These are phyloP conservation scores for Pholis gunnellus DNA, from an alignment of 2,113 vertebrate species.

Conservation along the genomic window DNA sequence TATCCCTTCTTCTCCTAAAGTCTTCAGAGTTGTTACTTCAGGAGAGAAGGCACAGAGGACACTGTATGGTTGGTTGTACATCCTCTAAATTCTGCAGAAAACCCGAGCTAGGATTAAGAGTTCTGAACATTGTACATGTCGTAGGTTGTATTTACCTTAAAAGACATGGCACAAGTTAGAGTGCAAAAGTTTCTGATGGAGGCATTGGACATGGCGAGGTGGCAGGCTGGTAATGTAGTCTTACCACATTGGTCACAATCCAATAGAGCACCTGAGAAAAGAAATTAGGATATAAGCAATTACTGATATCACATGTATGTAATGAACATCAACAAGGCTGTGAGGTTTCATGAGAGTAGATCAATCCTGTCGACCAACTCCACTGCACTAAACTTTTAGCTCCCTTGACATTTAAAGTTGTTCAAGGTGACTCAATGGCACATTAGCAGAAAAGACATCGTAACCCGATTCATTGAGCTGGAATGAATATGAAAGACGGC, in stretches of 20 bases:
- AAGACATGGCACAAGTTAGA: constrained; percentile 90
- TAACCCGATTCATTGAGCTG: neutral
- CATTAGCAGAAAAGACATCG: neutral
- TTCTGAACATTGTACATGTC: neutral
- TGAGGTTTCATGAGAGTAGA: neutral
- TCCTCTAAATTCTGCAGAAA: neutral
- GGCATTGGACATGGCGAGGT: constrained; percentile 93
- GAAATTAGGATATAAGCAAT: neutral
- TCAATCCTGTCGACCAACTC: neutral
- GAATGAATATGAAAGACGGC: neutral
- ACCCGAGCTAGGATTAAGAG: neutral
- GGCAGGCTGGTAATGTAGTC: constrained; percentile 89
- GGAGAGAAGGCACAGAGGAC: neutral
- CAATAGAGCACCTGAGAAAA: constrained; percentile 84
- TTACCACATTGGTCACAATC: constrained; percentile 92
- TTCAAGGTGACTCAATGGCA: neutral
- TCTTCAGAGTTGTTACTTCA: neutral
- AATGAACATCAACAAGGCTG: neutral
- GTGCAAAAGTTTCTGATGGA: constrained; percentile 95
- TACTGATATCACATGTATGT: neutral
- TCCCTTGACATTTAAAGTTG: neutral
- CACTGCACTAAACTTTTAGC: neutral
- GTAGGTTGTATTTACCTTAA: constrained; percentile 85
- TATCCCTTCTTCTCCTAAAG: neutral
- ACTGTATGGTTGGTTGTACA: too few species aligned